These are phyloP conservation scores for Orestias chungarensis DNA, from an alignment of 2,797 vertebrate genomes.

Conservation along the genomic window DNA sequence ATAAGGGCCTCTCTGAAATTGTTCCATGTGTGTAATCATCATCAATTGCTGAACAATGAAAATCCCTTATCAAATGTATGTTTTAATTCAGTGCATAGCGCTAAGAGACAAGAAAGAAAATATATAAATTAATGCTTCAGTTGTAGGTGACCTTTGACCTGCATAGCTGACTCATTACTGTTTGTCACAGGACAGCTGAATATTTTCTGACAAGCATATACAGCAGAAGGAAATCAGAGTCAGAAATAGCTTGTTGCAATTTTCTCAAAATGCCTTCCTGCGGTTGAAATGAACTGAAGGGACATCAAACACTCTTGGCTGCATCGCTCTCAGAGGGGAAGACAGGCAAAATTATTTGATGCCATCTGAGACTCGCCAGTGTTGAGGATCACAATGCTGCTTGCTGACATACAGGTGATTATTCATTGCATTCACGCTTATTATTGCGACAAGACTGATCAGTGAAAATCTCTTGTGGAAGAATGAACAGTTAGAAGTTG, in stretches of 20 bases:
- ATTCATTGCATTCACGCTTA: slow-evolving; percentile 71
- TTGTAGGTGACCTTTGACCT: slow-evolving; percentile 92
- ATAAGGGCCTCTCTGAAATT: slow-evolving; percentile 92
- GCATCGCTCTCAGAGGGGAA: slow-evolving; percentile 55
- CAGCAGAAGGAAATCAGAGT: slow-evolving; percentile 82
- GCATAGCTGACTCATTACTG: slow-evolving; percentile 91
- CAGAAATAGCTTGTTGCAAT: slow-evolving; percentile 73
- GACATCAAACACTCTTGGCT: slow-evolving; percentile 69
- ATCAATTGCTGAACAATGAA: too few species aligned
- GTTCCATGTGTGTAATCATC: slow-evolving; percentile 99
- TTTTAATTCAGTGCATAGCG: slow-evolving; percentile 93
- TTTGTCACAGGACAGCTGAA: slow-evolving; percentile 89
- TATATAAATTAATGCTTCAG: slow-evolving; percentile 96
- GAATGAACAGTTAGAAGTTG: slow-evolving; percentile 65
- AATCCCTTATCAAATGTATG: slow-evolving; percentile 92
- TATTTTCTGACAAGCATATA: slow-evolving; percentile 88
- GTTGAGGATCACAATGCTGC: slow-evolving; percentile 63
- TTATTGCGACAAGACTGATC: slow-evolving; percentile 63
- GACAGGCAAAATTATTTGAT: slow-evolving; percentile 68
- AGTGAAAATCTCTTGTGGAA: slow-evolving; percentile 66
- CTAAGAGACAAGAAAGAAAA: slow-evolving; percentile 91
- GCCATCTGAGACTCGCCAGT: slow-evolving; percentile 64
- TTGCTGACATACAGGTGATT: slow-evolving; percentile 68
- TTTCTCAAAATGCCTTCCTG: slow-evolving; percentile 68
- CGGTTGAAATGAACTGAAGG: slow-evolving; percentile 64